These are phyloP conservation scores for Sylvietta virens DNA, from an alignment of 2,113 vertebrate species.

Conservation along the genomic window DNA sequence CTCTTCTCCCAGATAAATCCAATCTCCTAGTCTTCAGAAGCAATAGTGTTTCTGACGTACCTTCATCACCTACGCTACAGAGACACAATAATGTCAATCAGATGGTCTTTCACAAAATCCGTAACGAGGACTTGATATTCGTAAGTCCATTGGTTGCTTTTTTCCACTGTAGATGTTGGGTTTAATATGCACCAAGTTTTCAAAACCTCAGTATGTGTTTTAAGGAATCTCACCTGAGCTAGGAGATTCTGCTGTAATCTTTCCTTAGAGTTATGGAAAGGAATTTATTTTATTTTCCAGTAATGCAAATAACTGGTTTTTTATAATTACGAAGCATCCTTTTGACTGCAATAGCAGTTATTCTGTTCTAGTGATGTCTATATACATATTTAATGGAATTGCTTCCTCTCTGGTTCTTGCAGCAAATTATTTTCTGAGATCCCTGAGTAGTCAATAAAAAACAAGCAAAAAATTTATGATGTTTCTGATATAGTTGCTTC, in stretches of 20 bases:
- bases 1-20: conserved; percentile 83
- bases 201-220: not conserved
- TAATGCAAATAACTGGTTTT: not conserved
- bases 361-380: not conserved
- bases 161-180: not conserved
- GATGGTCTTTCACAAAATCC: conserved; percentile 99
- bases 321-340: not conserved
- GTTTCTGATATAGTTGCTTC: not conserved
- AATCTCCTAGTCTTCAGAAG: conserved; percentile 92
- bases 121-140: conserved; percentile 87
- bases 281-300: not conserved
- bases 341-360: not conserved
- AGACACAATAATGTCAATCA: conserved; percentile 92
- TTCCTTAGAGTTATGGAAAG: not conserved
- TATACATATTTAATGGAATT: not conserved
- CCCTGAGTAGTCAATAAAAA: not conserved
- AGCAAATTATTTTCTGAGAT: not conserved
- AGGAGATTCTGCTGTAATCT: not conserved
- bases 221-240: not conserved
- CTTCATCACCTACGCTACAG: conserved; percentile 78
- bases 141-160: conserved; percentile 72
- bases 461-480: not conserved
- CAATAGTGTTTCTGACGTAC: conserved; percentile 79
- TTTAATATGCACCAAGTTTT: not conserved
- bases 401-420: not conserved